Percentiles rank a stretch among this genome's conserved stretches.
Conservation (phyloP, 2,888 invertebrate genomes). For the Drosophila histrio region DNA sequence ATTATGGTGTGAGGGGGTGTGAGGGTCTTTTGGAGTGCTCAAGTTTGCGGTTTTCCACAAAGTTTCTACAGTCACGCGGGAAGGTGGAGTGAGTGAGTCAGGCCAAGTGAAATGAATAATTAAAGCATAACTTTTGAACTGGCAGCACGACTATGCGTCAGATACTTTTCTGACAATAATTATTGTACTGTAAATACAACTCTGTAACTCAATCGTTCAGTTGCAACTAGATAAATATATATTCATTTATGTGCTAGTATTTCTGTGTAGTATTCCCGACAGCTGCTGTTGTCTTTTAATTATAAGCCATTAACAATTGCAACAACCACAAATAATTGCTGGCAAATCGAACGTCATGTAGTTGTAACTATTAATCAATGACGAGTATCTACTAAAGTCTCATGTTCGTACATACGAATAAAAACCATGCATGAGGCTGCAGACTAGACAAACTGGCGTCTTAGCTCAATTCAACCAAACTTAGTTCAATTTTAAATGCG, state of each 20-base stretch:
- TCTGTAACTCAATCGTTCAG: slow-evolving; percentile 27
- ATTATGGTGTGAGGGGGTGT: not conserved
- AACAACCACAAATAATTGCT: slow-evolving; percentile 44
- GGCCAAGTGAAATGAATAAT: slow-evolving; percentile 44
- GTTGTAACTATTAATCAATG: slow-evolving; percentile 44
- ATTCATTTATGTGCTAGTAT: not conserved
- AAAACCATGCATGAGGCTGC: not conserved
- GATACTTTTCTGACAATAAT: slow-evolving; percentile 36
- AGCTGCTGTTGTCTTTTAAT: slow-evolving; percentile 47
- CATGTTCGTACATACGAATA: not conserved
- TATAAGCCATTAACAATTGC: slow-evolving; percentile 49
- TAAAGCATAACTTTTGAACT: slow-evolving; percentile 39
- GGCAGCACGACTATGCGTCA: slow-evolving; percentile 46
- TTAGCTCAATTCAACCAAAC: not conserved
- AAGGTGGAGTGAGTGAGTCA: slow-evolving; percentile 17
- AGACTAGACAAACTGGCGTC: slow-evolving; percentile 40
- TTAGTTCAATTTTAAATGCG: not conserved
- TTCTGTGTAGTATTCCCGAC: slow-evolving; percentile 5
- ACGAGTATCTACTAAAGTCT: slow-evolving; percentile 14
- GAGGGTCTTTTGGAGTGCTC: slow-evolving; percentile 10
- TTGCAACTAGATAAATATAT: not conserved
- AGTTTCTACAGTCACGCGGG: slow-evolving; percentile 26
- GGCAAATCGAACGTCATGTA: slow-evolving; percentile 52
- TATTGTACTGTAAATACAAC: not conserved
- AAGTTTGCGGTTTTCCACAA: slow-evolving; percentile 46